A percentile compares a stretch with the other conserved stretches of the same genome.
phyloP scores from a whole-genome alignment of 2,888 invertebrate genomes.

The Megaustenia siamemsis region DNA sequence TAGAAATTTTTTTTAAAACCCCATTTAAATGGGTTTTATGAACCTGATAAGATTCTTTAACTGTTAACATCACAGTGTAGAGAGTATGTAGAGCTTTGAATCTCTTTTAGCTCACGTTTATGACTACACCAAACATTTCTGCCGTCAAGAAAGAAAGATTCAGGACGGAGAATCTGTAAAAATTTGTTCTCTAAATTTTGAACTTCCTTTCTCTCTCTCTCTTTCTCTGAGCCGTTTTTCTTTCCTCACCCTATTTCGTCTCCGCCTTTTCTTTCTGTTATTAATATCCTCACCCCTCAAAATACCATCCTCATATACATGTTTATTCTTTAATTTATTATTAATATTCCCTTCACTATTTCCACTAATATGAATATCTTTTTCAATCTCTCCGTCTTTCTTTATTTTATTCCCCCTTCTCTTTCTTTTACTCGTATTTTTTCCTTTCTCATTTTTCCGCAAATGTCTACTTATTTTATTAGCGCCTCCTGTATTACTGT shows the following conservation, averaged over 20 bases:
- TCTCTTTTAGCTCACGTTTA: no score
- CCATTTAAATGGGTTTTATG: background rate
- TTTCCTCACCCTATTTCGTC: background rate
- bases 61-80: no score
- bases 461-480: background rate
- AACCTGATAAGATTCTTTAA: no score
- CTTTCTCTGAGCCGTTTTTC: slow-evolving; percentile 19
- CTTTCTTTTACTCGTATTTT: slow-evolving; percentile 29
- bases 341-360: background rate
- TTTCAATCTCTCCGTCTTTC: background rate
- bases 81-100: no score
- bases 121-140: background rate
- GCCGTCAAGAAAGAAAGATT: background rate
- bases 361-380: background rate
- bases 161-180: background rate
- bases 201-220: background rate
- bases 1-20: no score
- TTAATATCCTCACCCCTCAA: background rate
- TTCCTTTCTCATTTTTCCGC: background rate
- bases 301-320: background rate
- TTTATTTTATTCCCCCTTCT: slow-evolving; percentile 23
- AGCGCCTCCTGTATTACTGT: background rate
- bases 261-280: background rate
- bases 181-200: background rate
- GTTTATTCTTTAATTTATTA: background rate